A percentile compares a stretch with the other conserved stretches of the same genome.
Evolutionary conservation across 2,888 invertebrate species (phyloP).

Genomic region (Dasypogon diadema): DNA sequence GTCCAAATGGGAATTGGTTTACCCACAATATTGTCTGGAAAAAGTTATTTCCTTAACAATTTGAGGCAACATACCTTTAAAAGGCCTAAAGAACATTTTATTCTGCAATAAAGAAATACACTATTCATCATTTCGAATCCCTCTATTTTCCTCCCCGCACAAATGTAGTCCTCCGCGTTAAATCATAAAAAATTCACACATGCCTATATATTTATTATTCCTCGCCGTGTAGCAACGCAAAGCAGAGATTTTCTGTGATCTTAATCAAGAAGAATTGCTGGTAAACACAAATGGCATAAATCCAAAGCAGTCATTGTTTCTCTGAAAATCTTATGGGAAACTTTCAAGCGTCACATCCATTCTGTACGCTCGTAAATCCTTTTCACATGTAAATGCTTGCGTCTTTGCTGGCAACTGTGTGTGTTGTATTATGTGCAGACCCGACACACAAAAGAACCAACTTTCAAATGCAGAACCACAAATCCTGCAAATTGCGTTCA

Average conservation of each 20-base stretch:
- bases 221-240: background rate
- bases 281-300: slow-evolving; percentile 46
- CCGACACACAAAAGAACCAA: slow-evolving; percentile 13
- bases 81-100: too few species aligned
- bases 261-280: slow-evolving; percentile 47
- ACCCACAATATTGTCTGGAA: too few species aligned
- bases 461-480: slow-evolving; percentile 46
- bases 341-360: slow-evolving; percentile 39
- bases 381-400: slow-evolving; percentile 40
- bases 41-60: too few species aligned
- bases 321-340: slow-evolving; percentile 37
- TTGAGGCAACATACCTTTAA: too few species aligned
- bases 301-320: slow-evolving; percentile 38
- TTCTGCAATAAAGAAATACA: too few species aligned
- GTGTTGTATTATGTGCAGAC: background rate
- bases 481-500: slow-evolving; percentile 48
- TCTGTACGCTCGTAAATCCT: slow-evolving; percentile 38
- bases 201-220: background rate
- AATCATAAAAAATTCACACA: background rate
- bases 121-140: too few species aligned
- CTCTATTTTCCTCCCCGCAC: too few species aligned
- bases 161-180: too few species aligned
- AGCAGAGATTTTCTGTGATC: slow-evolving; percentile 35
- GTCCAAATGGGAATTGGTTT: too few species aligned
- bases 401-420: slow-evolving; percentile 28